Conservation (phyloP, 2,797 vertebrate species). For the Mus spretus region DNA sequence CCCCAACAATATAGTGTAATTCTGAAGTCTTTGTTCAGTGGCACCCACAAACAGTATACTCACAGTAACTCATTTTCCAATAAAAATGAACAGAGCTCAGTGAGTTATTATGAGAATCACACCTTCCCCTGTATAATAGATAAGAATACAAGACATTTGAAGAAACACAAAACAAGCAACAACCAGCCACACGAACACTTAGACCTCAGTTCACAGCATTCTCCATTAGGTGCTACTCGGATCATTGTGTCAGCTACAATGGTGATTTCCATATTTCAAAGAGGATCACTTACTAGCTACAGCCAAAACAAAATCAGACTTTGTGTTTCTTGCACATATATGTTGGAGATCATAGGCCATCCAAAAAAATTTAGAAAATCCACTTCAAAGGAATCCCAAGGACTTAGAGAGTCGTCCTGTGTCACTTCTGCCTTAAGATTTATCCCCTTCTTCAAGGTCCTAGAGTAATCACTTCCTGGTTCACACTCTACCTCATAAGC, state of each 20-base stretch:
- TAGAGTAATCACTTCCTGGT: not conserved
- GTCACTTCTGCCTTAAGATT: not conserved
- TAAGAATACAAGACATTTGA: constrained; percentile 1
- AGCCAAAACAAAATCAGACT: constrained; percentile 6
- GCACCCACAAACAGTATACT: not conserved
- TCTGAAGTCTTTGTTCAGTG: not conserved
- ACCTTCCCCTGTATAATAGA: not conserved
- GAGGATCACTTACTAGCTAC: not conserved
- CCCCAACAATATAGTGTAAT: not conserved
- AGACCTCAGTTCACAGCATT: not conserved
- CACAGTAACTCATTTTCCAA: not conserved
- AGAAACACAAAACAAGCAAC: not conserved
- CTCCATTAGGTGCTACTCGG: not conserved
- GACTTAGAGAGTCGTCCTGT: not conserved
- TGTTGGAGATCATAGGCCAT: not conserved
- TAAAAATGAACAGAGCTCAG: constrained; percentile 31
- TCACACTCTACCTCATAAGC: not conserved
- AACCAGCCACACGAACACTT: not conserved
- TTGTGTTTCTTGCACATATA: constrained; percentile 48
- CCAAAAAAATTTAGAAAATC: not conserved
- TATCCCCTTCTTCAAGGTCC: not conserved
- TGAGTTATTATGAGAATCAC: not conserved
- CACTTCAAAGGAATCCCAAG: not conserved
- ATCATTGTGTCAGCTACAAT: not conserved
- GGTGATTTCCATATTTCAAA: not conserved